Evolutionary conservation across 2,888 invertebrate genomes (phyloP), one percentile per base, ranked within the genome.

Genomic region (Hirtodrosophila alboralis): DNA sequence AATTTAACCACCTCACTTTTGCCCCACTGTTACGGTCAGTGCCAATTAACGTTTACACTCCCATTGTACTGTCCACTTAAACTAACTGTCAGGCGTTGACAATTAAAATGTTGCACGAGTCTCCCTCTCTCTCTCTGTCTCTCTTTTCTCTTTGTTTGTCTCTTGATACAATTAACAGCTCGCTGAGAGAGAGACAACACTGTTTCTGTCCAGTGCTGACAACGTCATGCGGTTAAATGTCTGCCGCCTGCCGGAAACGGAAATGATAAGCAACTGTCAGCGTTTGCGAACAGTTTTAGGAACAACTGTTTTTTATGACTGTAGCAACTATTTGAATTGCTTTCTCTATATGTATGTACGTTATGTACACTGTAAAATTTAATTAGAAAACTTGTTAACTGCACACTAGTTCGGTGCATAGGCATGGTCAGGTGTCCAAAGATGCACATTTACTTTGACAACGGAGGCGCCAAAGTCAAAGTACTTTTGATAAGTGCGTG

Each of bases 401-500:
- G 27, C 9, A 12, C 47, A 30, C 37, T 33, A 13, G 2, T 27
- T 27, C 16, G 28, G 34, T 40, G 27, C 4, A 38, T 41, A 27
- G 37, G 48, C 43, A 34, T 59, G 58, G 58, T 51, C 59, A 63
- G 59, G 51, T 63, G 61, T 38, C 18, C 45, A 54, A 62, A 67
- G 63, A 77, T 63, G 75, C 69, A 53, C 69, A 61, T 74, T 77
- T 68, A 74, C 78, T 74, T 78, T 77, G 63, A 60, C 47, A 60
- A 48, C 56, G 26, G 56, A 49, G 59, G 52, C 48, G 40, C 37
- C 57, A 52, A 76, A 73, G 72, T 76, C 72, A 76, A 76, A 76
- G 72, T 75, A 78, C 74, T 74, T 78, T 74, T 77, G 74, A 74
- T 74, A 74, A 78, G 78, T 78, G 74, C 74, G 74, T 74, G 75